Base-by-base conservation (phyloP, 92 coral and sea anemone genomes). In the Epizoanthus scotinus region DNA sequence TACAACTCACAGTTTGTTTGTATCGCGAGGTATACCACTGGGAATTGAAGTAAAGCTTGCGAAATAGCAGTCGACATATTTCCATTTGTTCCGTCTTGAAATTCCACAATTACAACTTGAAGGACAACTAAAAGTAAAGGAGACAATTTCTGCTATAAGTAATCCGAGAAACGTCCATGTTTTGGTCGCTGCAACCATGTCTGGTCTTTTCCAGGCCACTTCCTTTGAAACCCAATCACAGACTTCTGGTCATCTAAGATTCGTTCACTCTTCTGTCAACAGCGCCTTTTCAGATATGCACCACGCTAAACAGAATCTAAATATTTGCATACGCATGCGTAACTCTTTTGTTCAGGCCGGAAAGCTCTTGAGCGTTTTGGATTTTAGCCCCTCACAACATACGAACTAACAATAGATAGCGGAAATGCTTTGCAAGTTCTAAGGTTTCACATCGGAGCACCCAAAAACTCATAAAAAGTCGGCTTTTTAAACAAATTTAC, bases 311-410 rank as follows among this genome's bases (percentile, higher is more conserved):
- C 67, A 54, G 26, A 53, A 5, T 31, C 25, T 40, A 75, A 75
- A 75, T 75, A 75, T 75, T 75, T 20, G 68, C 81, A 75, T 75
- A 75, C 81, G 81, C 81, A 75, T 75, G 81, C 81, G 81, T 75
- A 75, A 59, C 13, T 57, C 53, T 57, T 55, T 73, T 73, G 79
- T 73, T 36, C 26, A 14, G 52, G 50, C 81, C 81, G 81, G 81
- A 75, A 75, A 75, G 63, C 21, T 28, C 81, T 63, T 75, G 81
- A 75, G 59, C 81, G 81, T 22, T 75, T 75, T 59, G n/a, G 55
- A 75, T 75, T 75, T 58, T 75, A 60, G 63, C 20, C 68, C 19
- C 65, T 75, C 63, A 58, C 68, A 59, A 59, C 59, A 55, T 75
- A 36, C 63, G 64, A 57, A 38, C 59, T 58, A 40, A 38, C 54